Evolutionary conservation across 2,888 invertebrate genomes (phyloP), one percentile per base, ranked within the genome.

Genomic region (Yponomeuta evonymella): DNA sequence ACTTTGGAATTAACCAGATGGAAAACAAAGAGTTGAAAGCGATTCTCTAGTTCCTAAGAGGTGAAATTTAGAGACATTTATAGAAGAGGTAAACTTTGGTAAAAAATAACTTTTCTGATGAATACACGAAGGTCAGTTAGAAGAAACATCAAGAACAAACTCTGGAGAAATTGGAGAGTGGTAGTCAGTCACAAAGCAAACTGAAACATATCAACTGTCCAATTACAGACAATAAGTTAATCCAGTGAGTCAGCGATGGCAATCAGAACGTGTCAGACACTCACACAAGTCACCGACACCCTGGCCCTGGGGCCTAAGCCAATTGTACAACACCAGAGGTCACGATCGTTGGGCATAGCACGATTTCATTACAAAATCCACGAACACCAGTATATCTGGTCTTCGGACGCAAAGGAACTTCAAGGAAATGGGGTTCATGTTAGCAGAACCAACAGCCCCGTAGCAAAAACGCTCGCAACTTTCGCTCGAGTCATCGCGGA

Each of bases 241-340:
- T 58, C 51, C 51, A 15, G 51, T 58, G 51, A 58, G 51, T 58
- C 51, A 58, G 11, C 70, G 67, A 71, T 70, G 70, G 71, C 74
- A 75, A 76, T 72, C 72, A 75, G 75, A 76, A 76, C 73, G 74
- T 73, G 72, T 72, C 73, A 72, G 73, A 12, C 65, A 65, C 29
- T 33, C 65, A 58, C 51, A 58, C 51, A 58, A 58, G 51, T 15
- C 15, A 58, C 12, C 51, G 15, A 15, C 51, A 15, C 12, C 51
- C 51, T 58, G 51, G 15, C 51, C 51, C 51, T 58, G 15, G 15
- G 15, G 51, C 12, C 8, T 15, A 58, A 58, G 5, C 5, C 12
- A 58, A 58, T 15, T 15, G 51, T 58, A 58, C 2, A 15, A 58
- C 12, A 15, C 51, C 51, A 58, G 51, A 58, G 51, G 51, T 58